A percentile compares a stretch with the other conserved stretches of the same genome.
phyloP scores from a whole-genome alignment of 2,888 invertebrate genomes.

The Harpalus rubripes region DNA sequence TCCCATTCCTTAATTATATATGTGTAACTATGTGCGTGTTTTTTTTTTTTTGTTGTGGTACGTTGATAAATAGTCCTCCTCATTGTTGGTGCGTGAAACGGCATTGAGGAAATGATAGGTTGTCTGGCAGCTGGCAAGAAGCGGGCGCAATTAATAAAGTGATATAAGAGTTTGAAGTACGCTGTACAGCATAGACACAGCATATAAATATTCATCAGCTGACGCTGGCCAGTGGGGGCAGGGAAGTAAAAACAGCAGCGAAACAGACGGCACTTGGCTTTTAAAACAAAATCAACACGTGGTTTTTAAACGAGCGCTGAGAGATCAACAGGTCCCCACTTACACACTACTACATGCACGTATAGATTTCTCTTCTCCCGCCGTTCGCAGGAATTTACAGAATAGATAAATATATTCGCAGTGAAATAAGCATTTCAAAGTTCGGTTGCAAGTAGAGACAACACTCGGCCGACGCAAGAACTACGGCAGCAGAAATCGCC shows the following conservation, averaged over 20 bases:
- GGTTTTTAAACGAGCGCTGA: conserved; percentile 62
- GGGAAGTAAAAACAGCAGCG: background rate
- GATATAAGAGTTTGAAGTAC: conserved; percentile 7
- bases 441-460: conserved; percentile 6
- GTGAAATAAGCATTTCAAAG: conserved; percentile 66
- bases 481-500: conserved; percentile 36
- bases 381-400: conserved; percentile 65
- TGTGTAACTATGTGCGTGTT: no score
- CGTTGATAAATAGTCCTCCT: no score
- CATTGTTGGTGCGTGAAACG: background rate
- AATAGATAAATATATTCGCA: conserved; percentile 67
- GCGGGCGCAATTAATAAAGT: conserved; percentile 1
- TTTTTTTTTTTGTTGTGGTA: no score
- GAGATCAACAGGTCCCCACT: conserved; percentile 66
- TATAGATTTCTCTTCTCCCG: conserved; percentile 65
- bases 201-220: conserved; percentile 50
- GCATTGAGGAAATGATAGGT: background rate
- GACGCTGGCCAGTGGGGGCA: background rate
- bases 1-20: no score
- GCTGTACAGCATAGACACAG: conserved; percentile 14
- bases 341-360: conserved; percentile 61
- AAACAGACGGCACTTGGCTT: conserved; percentile 51
- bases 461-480: background rate
- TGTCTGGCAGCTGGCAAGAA: conserved; percentile 4
- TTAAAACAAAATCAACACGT: conserved; percentile 67